phyloP scores from a whole-genome alignment of 2,888 invertebrate species.

The Cloeon dipterum region DNA sequence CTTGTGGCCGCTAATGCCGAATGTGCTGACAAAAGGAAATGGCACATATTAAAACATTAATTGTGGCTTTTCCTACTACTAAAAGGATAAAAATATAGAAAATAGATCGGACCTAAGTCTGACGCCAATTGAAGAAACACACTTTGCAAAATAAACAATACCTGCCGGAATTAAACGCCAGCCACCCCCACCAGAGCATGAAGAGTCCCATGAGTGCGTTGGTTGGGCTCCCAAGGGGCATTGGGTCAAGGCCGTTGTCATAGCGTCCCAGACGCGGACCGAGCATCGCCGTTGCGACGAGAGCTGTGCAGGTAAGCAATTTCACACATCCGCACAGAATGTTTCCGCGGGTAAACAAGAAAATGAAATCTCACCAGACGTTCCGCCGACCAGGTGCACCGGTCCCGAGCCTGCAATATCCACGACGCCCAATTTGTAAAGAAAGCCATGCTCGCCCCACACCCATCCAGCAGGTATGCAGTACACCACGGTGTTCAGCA shows the following conservation, averaged over 20 bases:
- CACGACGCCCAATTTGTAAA: conserved; percentile 60
- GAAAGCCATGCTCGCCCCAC: conserved; percentile 73
- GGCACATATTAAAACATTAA: too few species aligned
- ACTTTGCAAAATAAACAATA: too few species aligned
- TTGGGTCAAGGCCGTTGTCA: conserved; percentile 44
- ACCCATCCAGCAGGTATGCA: conserved; percentile 88
- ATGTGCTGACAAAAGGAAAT: conserved; percentile 23
- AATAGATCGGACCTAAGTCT: too few species aligned
- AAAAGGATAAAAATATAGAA: too few species aligned
- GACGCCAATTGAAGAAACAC: too few species aligned
- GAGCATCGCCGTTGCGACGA: conserved; percentile 73
- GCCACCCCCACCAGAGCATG: conserved; percentile 93
- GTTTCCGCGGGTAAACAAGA: not conserved
- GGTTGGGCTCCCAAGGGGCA: conserved; percentile 69
- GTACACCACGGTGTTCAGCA: conserved; percentile 71
- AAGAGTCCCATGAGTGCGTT: conserved; percentile 82
- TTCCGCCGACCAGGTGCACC: conserved; percentile 65
- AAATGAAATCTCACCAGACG: conserved; percentile 25
- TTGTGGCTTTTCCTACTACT: too few species aligned
- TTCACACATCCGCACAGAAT: not conserved
- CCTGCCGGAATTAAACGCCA: conserved; percentile 86
- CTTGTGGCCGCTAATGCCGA: conserved; percentile 50
- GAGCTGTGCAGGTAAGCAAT: conserved; percentile 30
- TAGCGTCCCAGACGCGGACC: conserved; percentile 74
- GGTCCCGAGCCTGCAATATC: conserved; percentile 85